Conservation (phyloP, 2,797 vertebrate genomes). For the Amazonetta brasiliensis region DNA sequence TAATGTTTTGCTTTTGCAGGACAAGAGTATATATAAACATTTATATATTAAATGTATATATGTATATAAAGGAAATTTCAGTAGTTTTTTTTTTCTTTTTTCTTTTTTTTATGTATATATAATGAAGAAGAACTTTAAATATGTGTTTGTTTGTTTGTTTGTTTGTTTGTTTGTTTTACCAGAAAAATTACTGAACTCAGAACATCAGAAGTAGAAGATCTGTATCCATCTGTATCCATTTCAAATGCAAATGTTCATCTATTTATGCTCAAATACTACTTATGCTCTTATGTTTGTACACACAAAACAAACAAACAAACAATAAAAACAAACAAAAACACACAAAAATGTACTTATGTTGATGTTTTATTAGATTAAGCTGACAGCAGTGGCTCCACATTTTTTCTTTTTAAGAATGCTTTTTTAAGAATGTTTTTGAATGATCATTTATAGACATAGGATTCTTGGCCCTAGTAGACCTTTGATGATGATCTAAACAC, state of each 20-base stretch:
- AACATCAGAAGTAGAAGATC: background rate
- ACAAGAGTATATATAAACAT: no score
- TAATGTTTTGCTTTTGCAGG: background rate
- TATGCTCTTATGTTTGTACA: no score
- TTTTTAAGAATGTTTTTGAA: background rate
- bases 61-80: background rate
- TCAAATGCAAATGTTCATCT: background rate
- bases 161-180: background rate
- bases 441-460: background rate
- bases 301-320: no score
- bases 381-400: fast-evolving
- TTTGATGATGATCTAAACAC: background rate
- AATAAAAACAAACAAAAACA: no score
- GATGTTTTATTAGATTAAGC: background rate
- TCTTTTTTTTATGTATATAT: background rate
- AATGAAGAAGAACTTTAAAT: background rate
- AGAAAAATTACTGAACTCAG: background rate
- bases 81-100: background rate
- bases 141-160: no score
- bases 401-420: background rate
- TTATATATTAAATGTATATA: background rate
- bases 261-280: background rate
- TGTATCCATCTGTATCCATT: background rate
- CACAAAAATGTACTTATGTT: background rate
- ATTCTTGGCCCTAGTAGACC: background rate